Conservation (phyloP, 2,888 invertebrate genomes). For the Lasioglossum calceatum region DNA sequence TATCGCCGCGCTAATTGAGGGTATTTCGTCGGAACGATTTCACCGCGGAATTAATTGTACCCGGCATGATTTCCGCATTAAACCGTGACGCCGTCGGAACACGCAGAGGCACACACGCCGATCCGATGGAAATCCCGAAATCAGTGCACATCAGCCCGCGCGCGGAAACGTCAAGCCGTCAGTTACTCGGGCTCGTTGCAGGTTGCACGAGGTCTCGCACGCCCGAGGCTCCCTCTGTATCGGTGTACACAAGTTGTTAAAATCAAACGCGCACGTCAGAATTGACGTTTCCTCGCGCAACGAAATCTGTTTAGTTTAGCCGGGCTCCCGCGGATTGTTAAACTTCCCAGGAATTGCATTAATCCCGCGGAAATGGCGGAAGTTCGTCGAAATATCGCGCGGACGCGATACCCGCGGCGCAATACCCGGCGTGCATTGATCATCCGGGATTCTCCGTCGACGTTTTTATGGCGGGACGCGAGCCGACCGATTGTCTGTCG, state of each 20-base stretch:
- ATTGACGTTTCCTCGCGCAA: slow-evolving; percentile 59
- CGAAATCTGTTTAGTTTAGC: slow-evolving; percentile 60
- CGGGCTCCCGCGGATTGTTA: slow-evolving; percentile 55
- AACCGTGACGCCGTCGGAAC: slow-evolving; percentile 28
- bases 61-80: slow-evolving; percentile 59
- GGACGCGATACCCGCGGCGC: not conserved
- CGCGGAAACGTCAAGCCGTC: slow-evolving; percentile 61
- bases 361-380: slow-evolving; percentile 51
- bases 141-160: slow-evolving; percentile 55
- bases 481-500: not conserved
- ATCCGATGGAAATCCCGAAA: slow-evolving; percentile 53
- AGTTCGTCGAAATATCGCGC: slow-evolving; percentile 37
- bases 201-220: slow-evolving; percentile 1
- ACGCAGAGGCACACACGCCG: slow-evolving; percentile 25
- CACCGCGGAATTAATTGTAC: slow-evolving; percentile 58
- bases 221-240: slow-evolving; percentile 25
- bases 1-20: slow-evolving; percentile 35
- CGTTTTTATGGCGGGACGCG: slow-evolving; percentile 1
- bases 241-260: slow-evolving; percentile 59
- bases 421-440: slow-evolving; percentile 7
- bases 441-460: not conserved
- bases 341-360: slow-evolving; percentile 54
- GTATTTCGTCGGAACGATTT: slow-evolving; percentile 49
- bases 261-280: slow-evolving; percentile 57
- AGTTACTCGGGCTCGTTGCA: slow-evolving; percentile 40